Conservation (phyloP, 2,797 vertebrate species). For the Xerus rutilus region DNA sequence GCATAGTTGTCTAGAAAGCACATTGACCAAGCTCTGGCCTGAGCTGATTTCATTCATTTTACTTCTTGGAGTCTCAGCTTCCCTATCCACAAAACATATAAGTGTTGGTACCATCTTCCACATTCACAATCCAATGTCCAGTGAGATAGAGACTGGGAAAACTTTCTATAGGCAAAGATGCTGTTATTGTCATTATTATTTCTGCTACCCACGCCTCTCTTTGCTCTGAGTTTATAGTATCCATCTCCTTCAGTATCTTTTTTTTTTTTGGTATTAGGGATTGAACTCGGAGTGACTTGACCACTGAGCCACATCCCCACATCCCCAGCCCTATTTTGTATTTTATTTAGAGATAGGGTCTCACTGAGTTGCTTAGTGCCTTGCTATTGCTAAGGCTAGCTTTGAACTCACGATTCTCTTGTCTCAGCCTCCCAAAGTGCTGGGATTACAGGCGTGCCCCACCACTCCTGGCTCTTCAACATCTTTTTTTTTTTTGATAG, state of each 20-base stretch:
- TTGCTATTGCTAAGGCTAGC: no score
- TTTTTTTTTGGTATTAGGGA: no score
- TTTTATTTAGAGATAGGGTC: no score
- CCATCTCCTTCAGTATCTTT: background rate
- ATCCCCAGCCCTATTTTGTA: no score
- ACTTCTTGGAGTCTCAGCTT: background rate
- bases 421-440: no score
- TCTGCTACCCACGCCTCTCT: background rate
- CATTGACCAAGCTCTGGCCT: background rate
- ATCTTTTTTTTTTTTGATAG: no score
- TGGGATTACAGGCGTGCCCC: no score
- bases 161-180: background rate
- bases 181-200: background rate
- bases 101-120: background rate
- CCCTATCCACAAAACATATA: background rate
- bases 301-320: no score
- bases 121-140: background rate
- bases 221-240: background rate
- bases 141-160: background rate
- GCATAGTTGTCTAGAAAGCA: background rate
- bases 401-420: no score
- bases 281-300: no score
- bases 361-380: no score
- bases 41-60: background rate
- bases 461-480: no score